Evolutionary conservation across 2,113 vertebrate species (phyloP), one percentile per base, ranked within the genome.

Genomic region (Lota lota): DNA sequence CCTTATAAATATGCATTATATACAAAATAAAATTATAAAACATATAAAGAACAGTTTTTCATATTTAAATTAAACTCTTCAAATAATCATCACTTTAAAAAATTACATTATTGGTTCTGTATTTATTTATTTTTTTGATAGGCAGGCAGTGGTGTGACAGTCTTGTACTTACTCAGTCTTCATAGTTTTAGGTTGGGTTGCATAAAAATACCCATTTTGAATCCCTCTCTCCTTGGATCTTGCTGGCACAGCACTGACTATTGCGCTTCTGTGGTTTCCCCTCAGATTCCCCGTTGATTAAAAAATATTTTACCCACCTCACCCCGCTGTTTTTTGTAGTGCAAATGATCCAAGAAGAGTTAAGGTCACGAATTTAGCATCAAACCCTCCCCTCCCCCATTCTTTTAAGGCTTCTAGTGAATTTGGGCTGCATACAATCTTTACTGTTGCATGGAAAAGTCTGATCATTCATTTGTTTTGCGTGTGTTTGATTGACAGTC

Each of bases 11-110:
- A 99, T 96, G 96, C 95, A 96, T 96, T 96, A 98, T 98, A 98
- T 98, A 98, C 96, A 99, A 98, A 99, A 98, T 96, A 98, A 98
- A 95, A 94, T 95, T 97, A 98, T 95, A 98, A 98, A 98, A 98
- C 89, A 92, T 98, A 97, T 94, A 97, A 97, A 98, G 94, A 95
- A 94, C 95, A 97, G 94, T 97, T 95, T 96, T 94, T 97, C 93
- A 94, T 97, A 94, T 95, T 97, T 98, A 98, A 98, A 91, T 92
- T 98, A 92, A 90, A 92, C 90, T 93, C 98, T 93, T 89, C 90
- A 98, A 96, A 96, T 95, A 93, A 95, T 95, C 95, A 89, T 87
- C 70, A 73, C 88, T 90, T 92, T 91, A 70, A 90, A 79, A 83
- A 83, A 81, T 88, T 85, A 92, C 90, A 92, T 91, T 91, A 91